Evolutionary conservation across 1,140 invertebrate species (phyloP).

Genomic region (Ladona fulva): DNA sequence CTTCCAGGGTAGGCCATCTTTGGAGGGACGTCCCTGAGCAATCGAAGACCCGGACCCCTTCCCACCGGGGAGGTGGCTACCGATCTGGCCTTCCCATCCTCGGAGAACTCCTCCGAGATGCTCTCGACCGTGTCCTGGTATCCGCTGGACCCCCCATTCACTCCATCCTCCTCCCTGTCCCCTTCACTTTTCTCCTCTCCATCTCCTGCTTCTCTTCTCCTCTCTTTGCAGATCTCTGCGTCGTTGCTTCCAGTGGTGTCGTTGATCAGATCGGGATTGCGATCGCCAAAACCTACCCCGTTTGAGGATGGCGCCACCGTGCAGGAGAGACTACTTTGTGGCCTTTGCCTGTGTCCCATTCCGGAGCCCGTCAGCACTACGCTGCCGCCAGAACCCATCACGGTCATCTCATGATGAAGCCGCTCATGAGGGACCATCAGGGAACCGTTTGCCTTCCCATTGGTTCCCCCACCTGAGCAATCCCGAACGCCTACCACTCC

Average conservation of each 20-base stretch:
- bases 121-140: constrained; percentile 28
- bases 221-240: not conserved
- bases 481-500: not conserved
- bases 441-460: constrained; percentile 28
- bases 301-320: not conserved
- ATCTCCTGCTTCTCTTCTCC: constrained; percentile 17
- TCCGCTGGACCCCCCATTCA: constrained; percentile 23
- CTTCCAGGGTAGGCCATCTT: not conserved
- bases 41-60: constrained; percentile 31
- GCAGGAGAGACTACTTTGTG: not conserved
- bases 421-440: constrained; percentile 26
- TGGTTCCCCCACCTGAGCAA: not conserved
- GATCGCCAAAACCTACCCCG: constrained; percentile 35
- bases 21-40: not conserved
- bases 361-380: not conserved
- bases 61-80: constrained; percentile 36
- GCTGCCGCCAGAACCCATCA: constrained; percentile 23
- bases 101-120: constrained; percentile 22
- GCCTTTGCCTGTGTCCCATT: not conserved
- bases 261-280: constrained; percentile 66
- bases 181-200: constrained; percentile 18
- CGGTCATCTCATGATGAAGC: constrained; percentile 33
- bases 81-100: not conserved
- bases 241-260: constrained; percentile 54
- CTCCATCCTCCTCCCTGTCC: not conserved